Percentiles rank a stretch among this genome's conserved stretches.
Evolutionary conservation across 2,797 vertebrate genomes (phyloP).

Genomic region (Diplodus puntazzo): DNA sequence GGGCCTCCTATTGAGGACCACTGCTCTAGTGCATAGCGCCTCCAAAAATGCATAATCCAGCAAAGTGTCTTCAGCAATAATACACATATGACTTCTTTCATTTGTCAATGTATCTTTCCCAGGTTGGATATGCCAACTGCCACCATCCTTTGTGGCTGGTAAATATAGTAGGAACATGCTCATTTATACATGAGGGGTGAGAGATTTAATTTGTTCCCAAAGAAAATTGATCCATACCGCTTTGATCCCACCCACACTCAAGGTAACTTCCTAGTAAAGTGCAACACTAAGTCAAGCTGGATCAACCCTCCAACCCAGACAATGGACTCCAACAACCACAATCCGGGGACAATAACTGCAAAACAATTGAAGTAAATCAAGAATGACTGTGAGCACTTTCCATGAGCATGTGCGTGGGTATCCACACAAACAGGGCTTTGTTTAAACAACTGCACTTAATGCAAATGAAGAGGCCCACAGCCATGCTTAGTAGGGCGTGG

Average conservation of each 20-base stretch:
- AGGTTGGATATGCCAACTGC: not conserved
- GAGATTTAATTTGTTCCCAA: conserved; percentile 7
- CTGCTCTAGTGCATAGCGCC: conserved; percentile 10
- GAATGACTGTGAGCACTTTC: conserved; percentile 67
- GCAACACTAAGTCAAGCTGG: conserved; percentile 28
- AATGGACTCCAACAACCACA: conserved; percentile 44
- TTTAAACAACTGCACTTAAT: conserved; percentile 76
- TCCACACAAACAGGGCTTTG: conserved; percentile 72
- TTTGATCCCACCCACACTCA: conserved; percentile 7
- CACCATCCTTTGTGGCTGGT: not conserved
- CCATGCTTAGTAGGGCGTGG: conserved; percentile 63
- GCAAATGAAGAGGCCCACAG: conserved; percentile 73
- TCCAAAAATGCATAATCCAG: conserved; percentile 18
- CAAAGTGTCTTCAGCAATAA: conserved; percentile 24
- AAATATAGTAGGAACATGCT: conserved; percentile 10
- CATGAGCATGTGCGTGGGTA: conserved; percentile 56
- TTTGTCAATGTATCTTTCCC: conserved; percentile 14
- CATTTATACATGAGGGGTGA: conserved; percentile 20
- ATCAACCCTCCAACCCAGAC: conserved; percentile 44
- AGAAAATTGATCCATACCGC: conserved; percentile 4
- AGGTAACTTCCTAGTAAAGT: conserved; percentile 39
- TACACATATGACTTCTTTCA: conserved; percentile 26
- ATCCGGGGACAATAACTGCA: conserved; percentile 69
- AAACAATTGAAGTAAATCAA: conserved; percentile 66
- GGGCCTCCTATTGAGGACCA: too few species aligned